Evolutionary conservation across 2,113 vertebrate genomes (phyloP), one percentile per base, ranked within the genome.

Genomic region (Motacilla alba): DNA sequence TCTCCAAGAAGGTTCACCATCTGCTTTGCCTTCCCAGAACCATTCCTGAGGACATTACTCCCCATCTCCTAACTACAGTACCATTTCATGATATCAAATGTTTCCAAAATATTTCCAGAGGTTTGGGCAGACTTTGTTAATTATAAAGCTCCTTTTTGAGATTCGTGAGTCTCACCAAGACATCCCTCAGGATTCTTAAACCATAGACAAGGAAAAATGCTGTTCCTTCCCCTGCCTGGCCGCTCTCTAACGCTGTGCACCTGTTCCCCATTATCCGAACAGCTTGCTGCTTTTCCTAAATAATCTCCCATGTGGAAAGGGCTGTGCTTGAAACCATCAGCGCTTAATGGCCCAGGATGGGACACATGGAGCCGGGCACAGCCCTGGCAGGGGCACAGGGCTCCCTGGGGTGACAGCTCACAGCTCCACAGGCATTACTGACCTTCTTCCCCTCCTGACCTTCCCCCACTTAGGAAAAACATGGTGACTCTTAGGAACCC

Each of bases 351-450:
- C 37, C 52, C 27, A 20, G 67, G 47, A 24, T 24, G 3, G 19
- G 69, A 37, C 28, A 9, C 31, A 3, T 0, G 0, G 64, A 31
- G 47, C 44, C 0, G 1, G 21, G 60, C 69, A 33, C 15, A 11
- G 43, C 59, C 37, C 35, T 11, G 37, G 28, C 41, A 60, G 0
- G 0, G 24, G 28, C 66, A 35, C 47, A 4, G 15, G 33, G 63
- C 44, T 33, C 53, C 69, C 2, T 0, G 0, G 43, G 27, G 58
- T 24, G 43, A 52, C 33, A 4, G 1, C 46, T 23, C 52, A 33
- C 63, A 56, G 47, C 49, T 26, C 43, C 12, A 3, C 18, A 44
- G 30, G 2, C 13, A 8, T 14, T 10, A 5, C 6, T 1, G 7
- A 23, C 15, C 46, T 47, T 12, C 26, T 16, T 3, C 8, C n/a